Conservation (phyloP, 2,888 invertebrate species). For the Nudaria mundana region DNA sequence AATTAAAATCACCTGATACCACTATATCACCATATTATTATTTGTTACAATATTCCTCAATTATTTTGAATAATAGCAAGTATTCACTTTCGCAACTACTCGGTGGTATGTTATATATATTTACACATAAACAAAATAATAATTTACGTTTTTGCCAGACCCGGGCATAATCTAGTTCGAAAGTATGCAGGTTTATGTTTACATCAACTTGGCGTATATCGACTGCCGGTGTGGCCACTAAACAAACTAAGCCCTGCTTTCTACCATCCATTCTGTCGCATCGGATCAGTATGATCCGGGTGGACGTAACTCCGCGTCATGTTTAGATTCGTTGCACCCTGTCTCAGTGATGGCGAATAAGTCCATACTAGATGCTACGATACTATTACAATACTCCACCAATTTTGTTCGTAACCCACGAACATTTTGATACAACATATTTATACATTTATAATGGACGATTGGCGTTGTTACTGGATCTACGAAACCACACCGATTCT, state of each 20-base stretch:
- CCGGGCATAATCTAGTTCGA: slow-evolving; percentile 8
- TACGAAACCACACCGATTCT: slow-evolving; percentile 5
- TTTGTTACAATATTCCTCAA: slow-evolving; percentile 5
- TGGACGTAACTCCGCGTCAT: slow-evolving; percentile 1
- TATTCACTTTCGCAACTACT: no score
- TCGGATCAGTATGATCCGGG: neutral
- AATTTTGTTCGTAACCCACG: slow-evolving; percentile 3
- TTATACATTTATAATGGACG: neutral
- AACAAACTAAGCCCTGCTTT: slow-evolving; percentile 1
- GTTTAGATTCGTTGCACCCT: neutral
- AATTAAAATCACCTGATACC: no score
- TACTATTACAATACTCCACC: neutral
- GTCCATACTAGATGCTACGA: neutral
- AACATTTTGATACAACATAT: slow-evolving; percentile 2
- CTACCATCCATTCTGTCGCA: neutral
- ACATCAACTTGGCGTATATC: slow-evolving; percentile 4
- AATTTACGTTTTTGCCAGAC: slow-evolving; percentile 1
- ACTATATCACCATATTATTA: no score
- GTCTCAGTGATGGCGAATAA: slow-evolving; percentile 1
- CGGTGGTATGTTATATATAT: slow-evolving; percentile 9
- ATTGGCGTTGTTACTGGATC: neutral
- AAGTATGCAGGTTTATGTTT: slow-evolving; percentile 3
- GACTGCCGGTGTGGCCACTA: slow-evolving; percentile 11
- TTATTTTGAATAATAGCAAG: no score
- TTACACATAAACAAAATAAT: slow-evolving; percentile 6